phyloP scores from a whole-genome alignment of 2,888 invertebrate genomes.

The Nomada flava region DNA sequence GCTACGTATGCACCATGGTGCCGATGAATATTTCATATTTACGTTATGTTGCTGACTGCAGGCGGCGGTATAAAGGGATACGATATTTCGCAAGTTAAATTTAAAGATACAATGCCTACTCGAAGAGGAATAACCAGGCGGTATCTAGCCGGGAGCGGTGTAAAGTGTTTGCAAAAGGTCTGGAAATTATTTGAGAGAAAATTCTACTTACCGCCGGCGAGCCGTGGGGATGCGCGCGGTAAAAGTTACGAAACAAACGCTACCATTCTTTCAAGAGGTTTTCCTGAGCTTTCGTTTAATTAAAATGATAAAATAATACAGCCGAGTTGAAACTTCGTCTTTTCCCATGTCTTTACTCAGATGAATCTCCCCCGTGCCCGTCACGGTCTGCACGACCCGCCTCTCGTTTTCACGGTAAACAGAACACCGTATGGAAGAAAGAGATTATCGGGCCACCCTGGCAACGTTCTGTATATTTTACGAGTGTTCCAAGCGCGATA shows the following conservation, averaged over 20 bases:
- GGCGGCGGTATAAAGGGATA: conserved; percentile 51
- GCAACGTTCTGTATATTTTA: conserved; percentile 16
- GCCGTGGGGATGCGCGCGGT: conserved; percentile 22
- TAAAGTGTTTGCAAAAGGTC: conserved; percentile 52
- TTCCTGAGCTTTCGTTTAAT: conserved; percentile 48
- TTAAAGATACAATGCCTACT: conserved; percentile 55
- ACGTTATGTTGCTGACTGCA: conserved; percentile 56
- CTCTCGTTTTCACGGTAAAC: conserved; percentile 42
- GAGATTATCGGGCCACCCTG: conserved; percentile 29
- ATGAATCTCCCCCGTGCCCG: neutral
- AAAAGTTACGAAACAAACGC: conserved; percentile 22
- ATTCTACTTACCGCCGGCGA: conserved; percentile 43
- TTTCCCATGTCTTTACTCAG: neutral
- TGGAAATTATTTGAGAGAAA: conserved; percentile 55
- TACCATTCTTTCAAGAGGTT: conserved; percentile 40
- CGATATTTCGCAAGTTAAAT: conserved; percentile 55
- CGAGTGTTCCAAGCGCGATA: conserved; percentile 48
- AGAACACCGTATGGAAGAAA: conserved; percentile 27
- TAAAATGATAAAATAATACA: conserved; percentile 55
- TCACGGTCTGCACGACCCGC: neutral
- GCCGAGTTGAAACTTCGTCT: conserved; percentile 32
- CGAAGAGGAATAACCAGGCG: conserved; percentile 18
- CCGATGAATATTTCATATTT: conserved; percentile 70
- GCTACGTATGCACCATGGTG: conserved; percentile 29
- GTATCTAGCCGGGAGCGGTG: neutral